phyloP scores from a whole-genome alignment of 2,797 vertebrate species.

The Micromesistius poutassou region DNA sequence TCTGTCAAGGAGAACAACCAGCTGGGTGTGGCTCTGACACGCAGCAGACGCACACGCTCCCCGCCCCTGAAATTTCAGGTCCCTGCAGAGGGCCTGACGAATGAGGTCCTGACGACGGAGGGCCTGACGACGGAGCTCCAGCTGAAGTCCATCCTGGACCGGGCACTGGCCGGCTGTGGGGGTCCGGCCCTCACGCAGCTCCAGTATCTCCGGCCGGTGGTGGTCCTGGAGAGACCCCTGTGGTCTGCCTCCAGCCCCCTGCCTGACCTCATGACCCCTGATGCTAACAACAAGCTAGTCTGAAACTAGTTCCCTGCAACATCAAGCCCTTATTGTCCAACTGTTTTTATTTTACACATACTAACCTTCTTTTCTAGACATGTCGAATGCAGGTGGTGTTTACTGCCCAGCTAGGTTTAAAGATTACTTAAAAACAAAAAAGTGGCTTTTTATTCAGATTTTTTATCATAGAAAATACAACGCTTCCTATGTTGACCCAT shows the following conservation, averaged over 20 bases:
- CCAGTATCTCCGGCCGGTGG: constrained; percentile 97
- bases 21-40: constrained; percentile 71
- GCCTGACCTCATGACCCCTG: constrained; percentile 86
- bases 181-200: constrained; percentile 98
- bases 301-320: constrained; percentile 75
- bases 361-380: constrained; percentile 47
- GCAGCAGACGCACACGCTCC: constrained; percentile 68
- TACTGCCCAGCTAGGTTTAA: constrained; percentile 53
- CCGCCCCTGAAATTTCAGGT: constrained; percentile 79
- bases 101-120: constrained; percentile 54
- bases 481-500: constrained; percentile 14
- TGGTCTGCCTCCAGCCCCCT: constrained; percentile 81
- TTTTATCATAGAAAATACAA: constrained; percentile 6
- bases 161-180: constrained; percentile 91
- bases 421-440: constrained; percentile 43
- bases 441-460: constrained; percentile 25
- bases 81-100: constrained; percentile 73
- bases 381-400: constrained; percentile 42
- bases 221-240: constrained; percentile 92
- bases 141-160: constrained; percentile 91
- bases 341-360: constrained; percentile 38
- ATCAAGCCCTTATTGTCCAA: constrained; percentile 32
- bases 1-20: constrained; percentile 81
- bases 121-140: constrained; percentile 58
- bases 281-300: constrained; percentile 84